Conservation (phyloP, 2,888 invertebrate species). For the Lucinisca nassula region DNA sequence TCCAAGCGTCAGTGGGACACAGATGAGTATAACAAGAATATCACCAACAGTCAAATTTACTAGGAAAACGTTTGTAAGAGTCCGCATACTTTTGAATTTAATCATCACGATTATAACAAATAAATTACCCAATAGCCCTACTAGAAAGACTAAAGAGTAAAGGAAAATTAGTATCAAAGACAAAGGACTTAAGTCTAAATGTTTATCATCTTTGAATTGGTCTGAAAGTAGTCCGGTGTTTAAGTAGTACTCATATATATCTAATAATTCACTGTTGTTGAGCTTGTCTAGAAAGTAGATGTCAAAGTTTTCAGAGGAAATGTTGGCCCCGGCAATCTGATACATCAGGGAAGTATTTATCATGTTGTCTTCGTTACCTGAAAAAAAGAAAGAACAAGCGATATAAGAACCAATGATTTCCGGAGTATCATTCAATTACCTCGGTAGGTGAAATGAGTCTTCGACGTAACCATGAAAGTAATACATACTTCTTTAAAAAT, state of each 20-base stretch:
- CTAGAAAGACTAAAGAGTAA: constrained; percentile 75
- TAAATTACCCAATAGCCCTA: constrained; percentile 78
- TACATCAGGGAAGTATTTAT: neutral
- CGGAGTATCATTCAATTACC: too few relatives aligned
- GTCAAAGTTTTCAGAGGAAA: neutral
- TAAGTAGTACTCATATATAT: neutral
- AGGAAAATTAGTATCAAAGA: constrained; percentile 75
- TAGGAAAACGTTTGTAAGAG: constrained; percentile 80
- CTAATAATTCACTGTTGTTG: neutral
- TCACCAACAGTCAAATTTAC: constrained; percentile 82
- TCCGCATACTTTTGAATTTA: constrained; percentile 79
- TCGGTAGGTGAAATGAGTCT: too few relatives aligned
- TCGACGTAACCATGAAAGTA: too few relatives aligned
- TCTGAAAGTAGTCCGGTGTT: neutral
- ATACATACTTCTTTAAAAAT: too few relatives aligned
- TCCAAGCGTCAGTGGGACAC: constrained; percentile 81
- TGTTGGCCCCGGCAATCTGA: neutral
- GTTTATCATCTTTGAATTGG: constrained; percentile 33
- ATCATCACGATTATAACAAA: constrained; percentile 79
- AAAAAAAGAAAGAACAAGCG: neutral
- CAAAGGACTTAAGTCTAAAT: constrained; percentile 67
- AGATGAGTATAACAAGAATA: constrained; percentile 78
- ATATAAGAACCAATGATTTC: too few relatives aligned
- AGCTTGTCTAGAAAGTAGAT: neutral
- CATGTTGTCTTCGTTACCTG: neutral